Base-by-base conservation (phyloP, 2,113 vertebrate species). In the Aptenodytes forsteri region DNA sequence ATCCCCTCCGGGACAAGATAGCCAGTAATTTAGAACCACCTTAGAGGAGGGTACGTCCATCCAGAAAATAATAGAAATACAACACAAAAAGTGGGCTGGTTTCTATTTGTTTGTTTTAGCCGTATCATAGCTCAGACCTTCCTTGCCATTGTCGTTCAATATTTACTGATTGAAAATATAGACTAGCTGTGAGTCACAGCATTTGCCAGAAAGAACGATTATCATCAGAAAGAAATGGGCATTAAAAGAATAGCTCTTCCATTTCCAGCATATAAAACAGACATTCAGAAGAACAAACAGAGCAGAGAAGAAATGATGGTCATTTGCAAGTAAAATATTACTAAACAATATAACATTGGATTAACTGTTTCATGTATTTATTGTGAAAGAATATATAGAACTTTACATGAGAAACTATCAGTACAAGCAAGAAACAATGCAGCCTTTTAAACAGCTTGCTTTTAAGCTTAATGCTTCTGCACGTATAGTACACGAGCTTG, bases 161-260 rank as follows among this genome's bases (percentile, higher is more conserved):
- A 97, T 98, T 97, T 97, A 97, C 98, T 98, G 94, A 98, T 98
- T 15, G 59, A 92, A 98, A 96, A 98, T 94, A 97, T 97, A 98
- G 98, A 98, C 97, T 98, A 96, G 95, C 95, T 97, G 94, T 54
- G 32, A 98, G 97, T 83, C 91, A 87, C 97, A 90, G 96, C 97
- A 93, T 97, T 98, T 97, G 95, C 96, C 94, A 85, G 90, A 95
- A 71, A 94, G 85, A 96, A 59, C 19, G 13, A 96, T 95, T 96
- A 96, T 90, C 92, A 97, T 97, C 95, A 98, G 92, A 98, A 97
- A 98, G 97, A 97, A 96, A 97, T 84, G 84, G 93, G 46, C 49
- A 98, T 98, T 98, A 97, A 98, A 98, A 98, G 94, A 92, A 96
- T 96, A 91, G 93, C 82, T 98, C 97, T 94, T 93, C 97, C 95